Evolutionary conservation across 2,888 invertebrate genomes (phyloP), one percentile per base, ranked within the genome.

Genomic region (Phortica okadai): DNA sequence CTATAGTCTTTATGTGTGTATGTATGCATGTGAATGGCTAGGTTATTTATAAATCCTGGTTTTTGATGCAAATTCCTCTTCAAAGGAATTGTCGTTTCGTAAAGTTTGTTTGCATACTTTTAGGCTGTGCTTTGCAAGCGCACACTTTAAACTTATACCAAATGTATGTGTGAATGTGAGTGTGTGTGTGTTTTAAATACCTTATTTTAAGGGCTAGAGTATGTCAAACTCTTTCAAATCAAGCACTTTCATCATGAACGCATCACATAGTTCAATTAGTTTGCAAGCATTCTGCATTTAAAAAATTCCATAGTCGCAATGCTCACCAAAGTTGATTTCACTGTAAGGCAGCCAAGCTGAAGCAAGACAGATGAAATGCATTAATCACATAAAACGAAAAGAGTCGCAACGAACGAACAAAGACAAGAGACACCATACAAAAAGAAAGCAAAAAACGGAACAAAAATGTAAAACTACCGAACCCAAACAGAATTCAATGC

Each of bases 341-440:
- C 56, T 72, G 70, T 72, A 54, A 72, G 41, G 54, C 54, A 54
- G 54, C 70, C 21, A 45, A 16, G 69, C 44, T 50, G 69, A 69
- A 25, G 69, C n/a, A 72, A 72, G 70, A 72, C 70, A 72, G 70
- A 72, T 72, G 70, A 72, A 72, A 72, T 72, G 70, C 70, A 72
- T 72, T 72, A 72, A 72, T 72, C 70, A 44, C 70, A 72, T 50
- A 44, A 21, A 69, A 50, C 8, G 25, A 69, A 4, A 21, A 41
- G 33, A 33, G 33, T 33, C 33, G 33, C 33, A 33, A 33, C n/a
- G 16, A 14, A 66, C 6, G 42, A 66, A 66, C 8, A 41, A 42
- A 42, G 42, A 42, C 4, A 66, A 66, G 41, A 3, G 11, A 42
- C 10, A 50, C 8, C 1, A 14, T 50, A 50, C 10, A 8, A 14